Conservation (phyloP, 2,797 vertebrate species). For the Tympanoctomys barrerae region DNA sequence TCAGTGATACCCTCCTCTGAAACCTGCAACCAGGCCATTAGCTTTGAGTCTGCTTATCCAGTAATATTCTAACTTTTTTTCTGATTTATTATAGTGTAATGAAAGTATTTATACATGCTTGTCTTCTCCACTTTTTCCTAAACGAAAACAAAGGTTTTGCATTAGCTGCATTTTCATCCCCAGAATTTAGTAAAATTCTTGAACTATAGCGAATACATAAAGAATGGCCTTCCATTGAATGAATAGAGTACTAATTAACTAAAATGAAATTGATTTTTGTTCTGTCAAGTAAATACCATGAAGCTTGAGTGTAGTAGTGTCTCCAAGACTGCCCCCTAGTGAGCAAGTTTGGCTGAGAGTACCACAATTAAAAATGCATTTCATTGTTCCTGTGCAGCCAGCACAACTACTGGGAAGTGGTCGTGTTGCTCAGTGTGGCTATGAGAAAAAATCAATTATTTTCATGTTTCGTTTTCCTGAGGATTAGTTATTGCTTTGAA, state of each 20-base stretch:
- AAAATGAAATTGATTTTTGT: conserved; percentile 28
- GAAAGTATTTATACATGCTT: background rate
- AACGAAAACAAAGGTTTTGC: background rate
- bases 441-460: background rate
- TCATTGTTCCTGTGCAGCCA: background rate
- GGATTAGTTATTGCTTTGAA: conserved; percentile 43
- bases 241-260: background rate
- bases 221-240: background rate
- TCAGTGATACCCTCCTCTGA: background rate
- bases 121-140: background rate
- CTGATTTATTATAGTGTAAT: background rate
- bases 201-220: background rate
- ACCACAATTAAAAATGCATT: background rate
- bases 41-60: background rate
- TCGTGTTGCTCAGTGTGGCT: background rate
- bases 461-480: background rate
- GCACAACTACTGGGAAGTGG: background rate
- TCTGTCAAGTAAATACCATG: background rate
- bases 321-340: background rate
- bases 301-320: background rate
- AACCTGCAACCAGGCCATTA: background rate
- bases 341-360: background rate
- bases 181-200: background rate
- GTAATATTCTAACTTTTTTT: background rate
- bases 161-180: background rate